These are phyloP conservation scores for Ectemnius lituratus DNA, from an alignment of 2,888 invertebrate genomes.

Conservation along the genomic window DNA sequence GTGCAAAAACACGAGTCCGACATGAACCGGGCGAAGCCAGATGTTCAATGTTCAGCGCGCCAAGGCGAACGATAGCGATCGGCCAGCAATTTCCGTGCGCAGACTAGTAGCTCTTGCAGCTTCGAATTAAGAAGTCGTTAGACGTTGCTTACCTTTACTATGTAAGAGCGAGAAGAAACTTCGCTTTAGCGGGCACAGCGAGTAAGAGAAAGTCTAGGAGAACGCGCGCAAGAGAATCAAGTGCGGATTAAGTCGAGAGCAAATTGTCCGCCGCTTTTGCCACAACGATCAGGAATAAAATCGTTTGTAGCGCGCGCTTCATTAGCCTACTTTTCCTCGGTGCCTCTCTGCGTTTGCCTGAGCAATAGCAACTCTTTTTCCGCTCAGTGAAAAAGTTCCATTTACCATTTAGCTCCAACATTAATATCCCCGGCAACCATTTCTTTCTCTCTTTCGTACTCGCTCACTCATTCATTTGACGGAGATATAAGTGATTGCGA, in stretches of 20 bases:
- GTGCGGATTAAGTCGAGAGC: slow-evolving; percentile 29
- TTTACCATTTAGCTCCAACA: not conserved
- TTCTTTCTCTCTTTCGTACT: no score
- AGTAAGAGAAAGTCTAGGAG: slow-evolving; percentile 2
- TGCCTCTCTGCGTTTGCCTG: not conserved
- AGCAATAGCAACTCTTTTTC: not conserved
- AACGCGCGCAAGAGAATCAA: not conserved
- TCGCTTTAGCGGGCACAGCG: no score
- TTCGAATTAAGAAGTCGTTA: slow-evolving; percentile 8
- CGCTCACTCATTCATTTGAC: no score
- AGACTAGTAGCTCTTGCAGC: not conserved
- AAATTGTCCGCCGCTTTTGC: slow-evolving; percentile 46
- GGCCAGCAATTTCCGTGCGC: not conserved
- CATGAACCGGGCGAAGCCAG: not conserved
- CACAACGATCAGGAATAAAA: slow-evolving; percentile 40
- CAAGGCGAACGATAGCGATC: not conserved
- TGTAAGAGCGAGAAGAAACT: not conserved
- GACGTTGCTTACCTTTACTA: not conserved
- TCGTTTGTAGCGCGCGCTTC: slow-evolving; percentile 24
- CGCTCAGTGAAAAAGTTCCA: not conserved
- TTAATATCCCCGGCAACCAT: no score
- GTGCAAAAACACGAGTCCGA: slow-evolving; percentile 2
- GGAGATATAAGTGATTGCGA: no score
- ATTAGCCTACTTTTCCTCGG: slow-evolving; percentile 20
- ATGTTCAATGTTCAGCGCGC: not conserved